Percentiles rank a stretch among this genome's conserved stretches.
phyloP scores from a whole-genome alignment of 2,113 vertebrate species.

The Microtus ochrogaster region DNA sequence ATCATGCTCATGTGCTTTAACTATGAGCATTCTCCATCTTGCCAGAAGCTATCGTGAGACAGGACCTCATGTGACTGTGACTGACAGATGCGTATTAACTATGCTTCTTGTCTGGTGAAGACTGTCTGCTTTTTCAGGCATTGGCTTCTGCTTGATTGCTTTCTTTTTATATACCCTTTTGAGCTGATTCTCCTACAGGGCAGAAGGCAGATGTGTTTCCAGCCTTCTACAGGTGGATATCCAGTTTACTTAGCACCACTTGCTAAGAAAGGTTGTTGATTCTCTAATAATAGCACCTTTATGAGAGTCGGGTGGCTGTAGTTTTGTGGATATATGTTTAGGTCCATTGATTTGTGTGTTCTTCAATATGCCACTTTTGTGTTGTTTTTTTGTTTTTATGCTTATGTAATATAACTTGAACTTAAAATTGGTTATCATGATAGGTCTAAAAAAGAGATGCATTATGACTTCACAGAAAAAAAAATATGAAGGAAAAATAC shows the following conservation, averaged over 20 bases:
- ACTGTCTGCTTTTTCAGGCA: background rate
- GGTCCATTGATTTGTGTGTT: background rate
- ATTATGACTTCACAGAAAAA: background rate
- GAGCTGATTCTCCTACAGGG: background rate
- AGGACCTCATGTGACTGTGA: rapidly evolving
- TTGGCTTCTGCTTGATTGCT: background rate
- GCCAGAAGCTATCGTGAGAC: background rate
- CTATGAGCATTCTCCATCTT: background rate
- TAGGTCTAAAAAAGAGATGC: background rate
- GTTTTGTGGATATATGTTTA: background rate
- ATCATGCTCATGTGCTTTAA: background rate
- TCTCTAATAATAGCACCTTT: background rate
- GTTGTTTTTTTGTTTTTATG: background rate
- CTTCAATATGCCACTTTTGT: background rate
- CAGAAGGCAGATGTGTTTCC: background rate
- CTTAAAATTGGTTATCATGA: background rate
- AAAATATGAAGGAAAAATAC: background rate
- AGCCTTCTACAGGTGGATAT: background rate
- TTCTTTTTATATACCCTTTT: background rate
- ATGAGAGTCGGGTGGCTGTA: background rate
- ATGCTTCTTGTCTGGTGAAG: background rate
- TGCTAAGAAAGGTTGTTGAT: background rate
- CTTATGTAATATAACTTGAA: background rate
- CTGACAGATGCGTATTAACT: background rate
- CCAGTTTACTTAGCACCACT: background rate